Evolutionary conservation across 2,113 vertebrate genomes (phyloP).

Genomic region (Oostethus manadensis): DNA sequence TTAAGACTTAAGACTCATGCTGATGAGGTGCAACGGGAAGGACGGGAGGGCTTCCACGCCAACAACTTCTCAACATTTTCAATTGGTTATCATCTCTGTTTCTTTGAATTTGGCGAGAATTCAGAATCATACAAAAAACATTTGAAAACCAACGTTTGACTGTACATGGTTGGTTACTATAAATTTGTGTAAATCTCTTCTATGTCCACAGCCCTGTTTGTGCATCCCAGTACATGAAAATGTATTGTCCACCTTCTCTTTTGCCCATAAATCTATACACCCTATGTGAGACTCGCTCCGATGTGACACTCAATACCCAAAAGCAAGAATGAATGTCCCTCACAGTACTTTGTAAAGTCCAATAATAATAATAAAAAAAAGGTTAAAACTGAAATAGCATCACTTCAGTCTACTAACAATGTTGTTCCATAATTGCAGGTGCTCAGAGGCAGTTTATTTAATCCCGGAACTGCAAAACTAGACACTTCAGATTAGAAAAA

Average conservation of each 20-base stretch:
- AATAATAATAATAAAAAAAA: background rate
- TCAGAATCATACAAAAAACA: too few relatives aligned
- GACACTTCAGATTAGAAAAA: constrained; percentile 6
- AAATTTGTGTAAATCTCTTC: background rate
- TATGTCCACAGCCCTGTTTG: background rate
- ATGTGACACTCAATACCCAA: constrained; percentile 1
- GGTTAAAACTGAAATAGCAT: constrained; percentile 1
- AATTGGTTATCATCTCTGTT: too few relatives aligned
- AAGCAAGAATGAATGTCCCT: background rate
- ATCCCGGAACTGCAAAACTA: constrained; percentile 12
- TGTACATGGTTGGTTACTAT: background rate
- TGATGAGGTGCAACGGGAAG: too few relatives aligned
- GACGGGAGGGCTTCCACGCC: too few relatives aligned
- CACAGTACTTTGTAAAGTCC: background rate
- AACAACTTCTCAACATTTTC: too few relatives aligned
- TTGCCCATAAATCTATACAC: background rate
- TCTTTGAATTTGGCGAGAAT: too few relatives aligned
- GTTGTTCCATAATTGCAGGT: background rate
- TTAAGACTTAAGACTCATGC: too few relatives aligned
- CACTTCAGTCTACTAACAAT: background rate
- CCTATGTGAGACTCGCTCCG: background rate
- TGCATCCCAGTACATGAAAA: constrained; percentile 2
- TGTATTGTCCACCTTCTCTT: background rate
- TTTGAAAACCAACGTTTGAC: too few relatives aligned
- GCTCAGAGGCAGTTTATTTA: constrained; percentile 4